Conservation (phyloP, 2,888 invertebrate genomes). For the Pherbina coryleti region DNA sequence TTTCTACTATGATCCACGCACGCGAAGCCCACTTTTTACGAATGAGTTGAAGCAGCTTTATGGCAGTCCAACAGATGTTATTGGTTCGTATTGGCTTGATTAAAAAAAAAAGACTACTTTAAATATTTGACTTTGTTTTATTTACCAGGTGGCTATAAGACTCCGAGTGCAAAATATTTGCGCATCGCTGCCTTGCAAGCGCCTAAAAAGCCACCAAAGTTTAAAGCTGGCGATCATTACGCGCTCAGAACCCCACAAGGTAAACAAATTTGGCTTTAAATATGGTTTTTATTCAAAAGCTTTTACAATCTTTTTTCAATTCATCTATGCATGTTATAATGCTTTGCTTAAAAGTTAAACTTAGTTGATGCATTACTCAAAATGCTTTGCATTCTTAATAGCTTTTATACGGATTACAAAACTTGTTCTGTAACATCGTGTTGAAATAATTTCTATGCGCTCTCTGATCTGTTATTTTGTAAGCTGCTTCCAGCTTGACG, state of each 20-base stretch:
- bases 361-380: not conserved
- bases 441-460: too few relatives aligned
- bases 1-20: slow-evolving; percentile 62
- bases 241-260: slow-evolving; percentile 63
- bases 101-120: not conserved
- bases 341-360: not conserved
- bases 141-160: slow-evolving; percentile 54
- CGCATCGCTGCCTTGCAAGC: slow-evolving; percentile 54
- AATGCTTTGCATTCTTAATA: not conserved
- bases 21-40: slow-evolving; percentile 60
- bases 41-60: slow-evolving; percentile 60
- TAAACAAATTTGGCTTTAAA: slow-evolving; percentile 44
- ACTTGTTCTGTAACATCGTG: too few relatives aligned
- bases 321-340: not conserved
- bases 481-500: not conserved
- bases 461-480: too few relatives aligned
- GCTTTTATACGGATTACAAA: too few relatives aligned
- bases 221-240: slow-evolving; percentile 65
- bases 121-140: not conserved
- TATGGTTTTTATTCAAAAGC: not conserved
- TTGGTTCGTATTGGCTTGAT: slow-evolving; percentile 50
- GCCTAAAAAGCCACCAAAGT: slow-evolving; percentile 49
- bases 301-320: not conserved
- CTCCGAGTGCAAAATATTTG: slow-evolving; percentile 56
- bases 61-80: slow-evolving; percentile 62